Base-by-base conservation (phyloP, 2,888 invertebrate species). In the Odiellus spinosus region DNA sequence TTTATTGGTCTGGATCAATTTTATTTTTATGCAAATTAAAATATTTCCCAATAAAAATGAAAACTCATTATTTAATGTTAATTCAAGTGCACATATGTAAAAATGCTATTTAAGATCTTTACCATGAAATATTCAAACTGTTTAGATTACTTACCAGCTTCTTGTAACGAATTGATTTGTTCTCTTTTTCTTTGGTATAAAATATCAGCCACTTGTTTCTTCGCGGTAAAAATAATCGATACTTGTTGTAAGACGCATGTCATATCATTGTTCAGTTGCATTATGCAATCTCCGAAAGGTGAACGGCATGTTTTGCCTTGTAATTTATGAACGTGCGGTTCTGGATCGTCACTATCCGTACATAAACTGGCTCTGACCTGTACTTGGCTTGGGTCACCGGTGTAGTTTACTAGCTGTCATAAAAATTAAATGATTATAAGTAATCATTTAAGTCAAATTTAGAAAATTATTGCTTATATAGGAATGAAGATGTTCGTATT, bases 161-260 rank as follows among this genome's bases (percentile, higher is more conserved):
- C 26, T n/a, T n/a, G n/a, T n/a, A n/a, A n/a, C n/a, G n/a, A n/a
- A n/a, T n/a, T n/a, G n/a, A n/a, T n/a, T n/a, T n/a, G n/a, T n/a
- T n/a, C 26, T 26, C 26, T 26, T 8, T 57, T 58, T 17, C 57
- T 46, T 10, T 50, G 43, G 17, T 39, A 52, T 26, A 59, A 51
- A 14, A 55, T 58, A 10, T 73, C 71, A 1, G 75, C 70, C 2
- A 85, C 76, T 59, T 78, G 74, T 61, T 82, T 84, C 59, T 81
- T 83, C 0, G 82, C 83, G 0, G 83, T 83, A 59, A 86, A 85
- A 55, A 86, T 83, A 20, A 87, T 84, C 3, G 84, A 83, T 76
- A 87, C 80, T 34, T 81, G 81, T 45, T 77, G 75, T 61, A 85
- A 87, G 48, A 84, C 82, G 36, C 50, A 48, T 3, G 26, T 43